Conservation (phyloP, 2,797 vertebrate genomes). For the Anguilla marmorata region DNA sequence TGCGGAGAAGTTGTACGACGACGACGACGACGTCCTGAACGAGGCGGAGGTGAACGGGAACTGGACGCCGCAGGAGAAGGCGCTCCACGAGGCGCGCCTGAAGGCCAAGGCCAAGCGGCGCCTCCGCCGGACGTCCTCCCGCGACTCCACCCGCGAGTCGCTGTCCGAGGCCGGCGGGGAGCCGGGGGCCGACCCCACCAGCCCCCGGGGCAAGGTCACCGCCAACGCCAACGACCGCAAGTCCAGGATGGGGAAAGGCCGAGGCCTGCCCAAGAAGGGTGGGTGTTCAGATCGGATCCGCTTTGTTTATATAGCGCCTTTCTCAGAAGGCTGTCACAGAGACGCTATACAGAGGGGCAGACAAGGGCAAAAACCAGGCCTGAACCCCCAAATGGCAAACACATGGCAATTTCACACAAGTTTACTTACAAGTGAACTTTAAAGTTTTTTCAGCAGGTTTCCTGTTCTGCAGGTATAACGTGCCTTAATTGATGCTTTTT, state of each 20-base stretch:
- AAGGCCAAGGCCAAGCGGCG: slow-evolving; percentile 84
- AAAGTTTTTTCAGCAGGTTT: not conserved
- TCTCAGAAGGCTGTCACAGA: too few species aligned
- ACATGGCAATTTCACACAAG: too few species aligned
- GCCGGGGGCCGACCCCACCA: slow-evolving; percentile 65
- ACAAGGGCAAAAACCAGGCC: too few species aligned
- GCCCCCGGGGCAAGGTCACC: slow-evolving; percentile 72
- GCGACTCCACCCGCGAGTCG: slow-evolving; percentile 78
- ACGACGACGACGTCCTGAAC: slow-evolving; percentile 66
- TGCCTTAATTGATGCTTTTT: not conserved
- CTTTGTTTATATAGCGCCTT: not conserved
- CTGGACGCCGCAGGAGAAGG: slow-evolving; percentile 85
- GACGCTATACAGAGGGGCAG: too few species aligned
- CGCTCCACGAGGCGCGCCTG: slow-evolving; percentile 79
- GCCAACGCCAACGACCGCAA: slow-evolving; percentile 75
- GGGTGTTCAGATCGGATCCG: not conserved
- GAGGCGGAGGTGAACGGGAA: slow-evolving; percentile 72
- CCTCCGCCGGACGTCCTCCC: slow-evolving; percentile 77
- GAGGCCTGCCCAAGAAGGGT: slow-evolving; percentile 89
- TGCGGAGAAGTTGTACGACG: slow-evolving; percentile 54
- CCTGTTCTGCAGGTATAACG: not conserved
- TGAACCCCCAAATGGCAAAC: too few species aligned
- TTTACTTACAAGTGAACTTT: too few species aligned
- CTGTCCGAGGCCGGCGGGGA: slow-evolving; percentile 70
- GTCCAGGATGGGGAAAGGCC: slow-evolving; percentile 81